Conservation (phyloP, 35 echinoderm and acorn worm genomes). For the Acanthaster planci region DNA sequence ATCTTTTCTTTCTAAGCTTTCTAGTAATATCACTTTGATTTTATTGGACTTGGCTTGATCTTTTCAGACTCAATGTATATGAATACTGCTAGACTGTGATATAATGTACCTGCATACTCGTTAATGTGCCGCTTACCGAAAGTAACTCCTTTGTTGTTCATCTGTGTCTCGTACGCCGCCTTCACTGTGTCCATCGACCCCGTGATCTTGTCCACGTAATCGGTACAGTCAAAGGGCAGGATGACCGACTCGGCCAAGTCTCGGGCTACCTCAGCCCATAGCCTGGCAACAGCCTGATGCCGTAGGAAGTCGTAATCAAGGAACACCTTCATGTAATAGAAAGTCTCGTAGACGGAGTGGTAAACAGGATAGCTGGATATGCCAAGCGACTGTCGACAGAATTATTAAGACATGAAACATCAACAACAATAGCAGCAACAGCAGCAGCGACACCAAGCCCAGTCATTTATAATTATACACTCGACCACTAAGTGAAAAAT, state of each 20-base stretch:
- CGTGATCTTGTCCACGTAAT: slow-evolving; percentile 68
- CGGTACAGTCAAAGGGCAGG: slow-evolving; percentile 60
- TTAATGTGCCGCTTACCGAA: slow-evolving; percentile 65
- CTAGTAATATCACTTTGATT: too few species aligned
- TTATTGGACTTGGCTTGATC: too few species aligned
- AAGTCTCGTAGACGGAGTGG: slow-evolving; percentile 90
- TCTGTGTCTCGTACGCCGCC: slow-evolving; percentile 45
- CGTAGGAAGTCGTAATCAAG: slow-evolving; percentile 71
- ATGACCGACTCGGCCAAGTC: slow-evolving; percentile 83
- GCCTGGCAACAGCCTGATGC: slow-evolving; percentile 64
- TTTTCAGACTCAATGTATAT: too few species aligned
- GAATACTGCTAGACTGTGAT: too few species aligned
- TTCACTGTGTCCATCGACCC: slow-evolving; percentile 52
- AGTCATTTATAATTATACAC: too few species aligned
- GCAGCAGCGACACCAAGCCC: too few species aligned
- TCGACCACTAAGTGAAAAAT: too few species aligned
- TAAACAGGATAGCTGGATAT: slow-evolving; percentile 88
- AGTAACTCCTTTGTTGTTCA: slow-evolving; percentile 47
- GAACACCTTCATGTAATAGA: slow-evolving; percentile 71
- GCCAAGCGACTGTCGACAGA: slow-evolving; percentile 40
- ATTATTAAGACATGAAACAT: neutral
- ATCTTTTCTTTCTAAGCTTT: too few species aligned
- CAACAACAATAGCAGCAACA: too few species aligned
- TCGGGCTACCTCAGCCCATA: slow-evolving; percentile 76
- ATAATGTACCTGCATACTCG: too few species aligned